Percentiles rank a stretch among this genome's conserved stretches.
phyloP scores from a whole-genome alignment of 2,797 vertebrate species.

The Enoplosus armatus region DNA sequence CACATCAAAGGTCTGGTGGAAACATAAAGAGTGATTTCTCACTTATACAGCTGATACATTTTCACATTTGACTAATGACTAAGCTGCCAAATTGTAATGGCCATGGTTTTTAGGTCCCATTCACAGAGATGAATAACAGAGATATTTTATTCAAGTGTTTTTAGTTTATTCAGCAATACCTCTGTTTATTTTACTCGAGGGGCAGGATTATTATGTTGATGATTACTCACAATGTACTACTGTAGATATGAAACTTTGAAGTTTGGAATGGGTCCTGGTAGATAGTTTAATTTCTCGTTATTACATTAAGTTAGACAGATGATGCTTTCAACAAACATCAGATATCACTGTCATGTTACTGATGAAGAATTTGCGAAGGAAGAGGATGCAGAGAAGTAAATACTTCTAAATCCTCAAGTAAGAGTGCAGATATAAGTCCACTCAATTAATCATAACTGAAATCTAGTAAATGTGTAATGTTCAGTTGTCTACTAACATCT shows the following conservation, averaged over 20 bases:
- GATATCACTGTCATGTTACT: not conserved
- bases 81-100: slow-evolving; percentile 2
- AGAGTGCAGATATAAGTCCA: not conserved
- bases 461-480: not conserved
- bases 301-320: not conserved
- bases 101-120: not conserved
- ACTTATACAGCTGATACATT: slow-evolving; percentile 4
- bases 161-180: not conserved
- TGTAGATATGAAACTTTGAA: not conserved
- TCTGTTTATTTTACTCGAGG: slow-evolving; percentile 2
- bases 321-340: not conserved
- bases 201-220: not conserved
- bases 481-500: not conserved
- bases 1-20: slow-evolving; percentile 2
- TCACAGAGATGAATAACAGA: not conserved
- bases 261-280: not conserved
- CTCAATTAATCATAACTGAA: not conserved
- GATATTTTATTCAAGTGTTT: not conserved
- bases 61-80: not conserved
- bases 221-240: not conserved
- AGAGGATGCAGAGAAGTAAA: not conserved
- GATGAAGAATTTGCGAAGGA: not conserved
- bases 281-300: not conserved
- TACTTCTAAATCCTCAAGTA: too few species aligned
- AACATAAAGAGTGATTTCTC: slow-evolving; percentile 12